Base-by-base conservation (phyloP, 30 jellyfish, hydroid and myxozoan species). In the Catostylus mosaicus region DNA sequence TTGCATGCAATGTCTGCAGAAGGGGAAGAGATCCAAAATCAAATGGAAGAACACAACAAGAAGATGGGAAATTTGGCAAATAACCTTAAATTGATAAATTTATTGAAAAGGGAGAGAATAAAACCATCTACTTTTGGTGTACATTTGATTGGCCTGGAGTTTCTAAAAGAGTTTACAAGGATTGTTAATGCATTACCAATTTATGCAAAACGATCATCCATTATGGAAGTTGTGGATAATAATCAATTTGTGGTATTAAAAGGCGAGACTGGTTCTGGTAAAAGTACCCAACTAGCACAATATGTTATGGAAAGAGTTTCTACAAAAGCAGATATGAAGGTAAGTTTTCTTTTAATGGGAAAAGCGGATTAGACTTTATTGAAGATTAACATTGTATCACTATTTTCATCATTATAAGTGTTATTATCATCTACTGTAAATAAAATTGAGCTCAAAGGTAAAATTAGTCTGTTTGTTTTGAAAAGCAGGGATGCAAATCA, bases 261-360 rank as follows among this genome's bases (percentile, higher is more conserved):
- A 31, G 97, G 96, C n/a, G 97, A 89, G 63, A 89, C 97, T 1
- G 97, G 97, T 18, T 89, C 97, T 16, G 97, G 97, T 16, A 89
- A 89, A 76, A 89, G 97, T 78, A 89, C 97, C 22, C 97, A 89
- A 33, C 80, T 89, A 1, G 84, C 84, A 51, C 92, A 89, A 68
- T 89, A 89, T 61, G 50, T 88, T 20, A 32, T 76, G 77, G 89
- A 88, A 60, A 73, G 73, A 12, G 62, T 59, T n/a, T 14, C 26
- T 26, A 8, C 14, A 18, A 3, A 23, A 9, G 63, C 27, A 27
- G 20, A 50, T 50, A 50, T 8, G 63, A 50, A 50, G 26, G 47
- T 26, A 23, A n/a, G n/a, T n/a, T n/a, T n/a, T n/a, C n/a, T n/a
- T n/a, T n/a, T n/a, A n/a, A n/a, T n/a, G n/a, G n/a, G n/a, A n/a